These are phyloP conservation scores for Crax fasciolata DNA, from an alignment of 2,797 vertebrate genomes.

Conservation along the genomic window DNA sequence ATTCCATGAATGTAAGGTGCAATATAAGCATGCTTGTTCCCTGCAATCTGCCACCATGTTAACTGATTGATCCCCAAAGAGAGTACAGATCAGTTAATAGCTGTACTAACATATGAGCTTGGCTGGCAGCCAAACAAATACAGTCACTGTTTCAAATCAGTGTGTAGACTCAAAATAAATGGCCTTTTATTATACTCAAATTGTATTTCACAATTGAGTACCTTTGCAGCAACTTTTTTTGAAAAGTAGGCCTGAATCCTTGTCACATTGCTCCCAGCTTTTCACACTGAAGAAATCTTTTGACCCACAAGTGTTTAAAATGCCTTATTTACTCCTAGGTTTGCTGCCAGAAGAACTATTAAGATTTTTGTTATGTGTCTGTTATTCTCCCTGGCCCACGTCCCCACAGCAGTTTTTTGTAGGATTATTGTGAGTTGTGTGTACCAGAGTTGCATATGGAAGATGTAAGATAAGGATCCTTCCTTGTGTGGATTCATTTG, in stretches of 20 bases:
- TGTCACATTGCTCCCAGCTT: conserved; percentile 22
- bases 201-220: conserved; percentile 40
- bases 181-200: conserved; percentile 22
- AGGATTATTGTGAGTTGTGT: background rate
- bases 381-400: background rate
- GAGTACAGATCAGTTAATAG: background rate
- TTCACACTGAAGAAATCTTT: background rate
- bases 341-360: background rate
- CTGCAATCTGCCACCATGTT: conserved; percentile 2
- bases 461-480: background rate
- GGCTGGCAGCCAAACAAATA: conserved; percentile 14
- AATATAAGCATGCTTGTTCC: background rate
- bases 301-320: background rate
- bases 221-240: background rate
- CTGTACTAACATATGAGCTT: background rate
- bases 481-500: background rate
- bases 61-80: conserved; percentile 27
- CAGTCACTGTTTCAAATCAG: background rate
- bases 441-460: background rate
- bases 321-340: background rate
- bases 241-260: background rate
- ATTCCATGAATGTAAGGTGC: background rate
- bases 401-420: background rate
- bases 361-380: background rate
- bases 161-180: conserved; percentile 11